Evolutionary conservation across 1,140 invertebrate species (phyloP), one percentile per base, ranked within the genome.

Genomic region (Drosophila seguyi): DNA sequence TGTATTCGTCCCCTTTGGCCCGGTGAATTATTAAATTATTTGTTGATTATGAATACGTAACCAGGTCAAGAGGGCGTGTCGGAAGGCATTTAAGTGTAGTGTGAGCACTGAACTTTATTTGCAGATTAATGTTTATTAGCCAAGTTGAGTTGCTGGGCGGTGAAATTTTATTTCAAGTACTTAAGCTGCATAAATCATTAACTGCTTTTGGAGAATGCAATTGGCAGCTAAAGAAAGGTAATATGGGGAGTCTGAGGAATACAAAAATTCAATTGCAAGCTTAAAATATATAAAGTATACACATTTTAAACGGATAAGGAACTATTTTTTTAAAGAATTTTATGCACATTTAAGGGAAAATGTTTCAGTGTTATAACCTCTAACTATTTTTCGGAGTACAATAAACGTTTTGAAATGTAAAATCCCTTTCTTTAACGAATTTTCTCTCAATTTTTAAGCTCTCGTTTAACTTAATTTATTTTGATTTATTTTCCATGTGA

Each of bases 1-100:
- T 34, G 18, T 27, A 31, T 55, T 50, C 22, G 4, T 1, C 7
- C 27, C 27, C 14, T 66, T 61, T 75, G 45, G 62, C 25, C 60
- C 34, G 45, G 53, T 88, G 48, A 90, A 88, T 88, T 78, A 80
- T 90, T 88, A 68, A 86, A 87, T 65, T 60, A 77, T 56, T 63
- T 80, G 57, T 75, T 75, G 74, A 83, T 84, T 83, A 76, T 83
- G 61, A 80, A 74, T 59, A 61, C 53, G 74, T 59, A 66, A 82
- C n/a, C 34, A 36, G 56, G 50, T 25, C 38, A 20, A 53, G 11
- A 13, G 45, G 41, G 8, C 13, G 16, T 16, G 25, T 36, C 22
- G n/a, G n/a, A 31, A 27, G 45, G 59, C 50, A 45, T 55, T 31
- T 45, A 53, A 38, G 59, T 22, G 34, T 25, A 55, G 34, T 48